Base-by-base conservation (phyloP, 2,113 vertebrate species). In the Asarcornis scutulata region DNA sequence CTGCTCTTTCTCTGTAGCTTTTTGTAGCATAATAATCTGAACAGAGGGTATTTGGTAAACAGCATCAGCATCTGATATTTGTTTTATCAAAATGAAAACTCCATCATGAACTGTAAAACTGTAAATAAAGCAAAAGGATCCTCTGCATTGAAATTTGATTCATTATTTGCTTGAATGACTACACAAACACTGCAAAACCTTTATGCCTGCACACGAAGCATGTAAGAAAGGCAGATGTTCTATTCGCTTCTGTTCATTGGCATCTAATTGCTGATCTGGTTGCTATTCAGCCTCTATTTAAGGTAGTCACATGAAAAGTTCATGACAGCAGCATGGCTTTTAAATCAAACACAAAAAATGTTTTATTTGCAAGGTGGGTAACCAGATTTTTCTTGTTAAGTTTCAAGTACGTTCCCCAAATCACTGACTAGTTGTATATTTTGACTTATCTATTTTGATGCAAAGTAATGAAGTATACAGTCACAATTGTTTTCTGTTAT, bases 91-190 rank as follows among this genome's bases (percentile, higher is more conserved):
- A 91, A 76, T 34, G 82, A 87, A 86, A 92, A 34, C 73, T 87
- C 59, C 72, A 55, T 38, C 55, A 8, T 46, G 48, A 78, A 87
- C 76, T 94, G 58, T 34, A 72, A 82, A 60, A 74, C 58, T 79
- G 58, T 91, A 96, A 94, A 93, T 81, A 93, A 74, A 93, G 40
- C 42, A 78, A 71, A 91, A 72, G 29, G 42, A 91, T 96, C 73
- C 56, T 72, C 89, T 72, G 71, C 82, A 8, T 15, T 77, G 71
- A 83, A 75, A 86, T 82, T 53, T 25, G 34, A 15, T 59, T 86
- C 50, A 77, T 83, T 88, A 60, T 88, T 86, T 69, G 88, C 83
- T 48, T 29, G 77, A 88, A 46, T 36, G 52, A 60, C 71, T 75
- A 59, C 87, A 84, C 74, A 63, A 89, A 76, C 44, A 80, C 53